Evolutionary conservation across 2,797 vertebrate species (phyloP).

Genomic region (Neopelma chrysocephalum): DNA sequence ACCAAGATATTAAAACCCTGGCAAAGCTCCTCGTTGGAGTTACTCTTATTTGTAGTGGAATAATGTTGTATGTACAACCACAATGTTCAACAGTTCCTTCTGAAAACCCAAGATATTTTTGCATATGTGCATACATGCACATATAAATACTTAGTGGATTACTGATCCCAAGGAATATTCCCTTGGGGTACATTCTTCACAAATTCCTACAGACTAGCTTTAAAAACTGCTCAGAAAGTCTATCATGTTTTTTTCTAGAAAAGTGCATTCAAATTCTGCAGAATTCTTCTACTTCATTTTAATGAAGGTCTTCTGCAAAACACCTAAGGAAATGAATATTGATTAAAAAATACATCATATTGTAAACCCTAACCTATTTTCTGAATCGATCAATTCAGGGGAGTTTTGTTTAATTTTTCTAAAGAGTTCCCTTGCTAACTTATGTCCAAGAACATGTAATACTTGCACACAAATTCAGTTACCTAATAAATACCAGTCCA

Average conservation of each 20-base stretch:
- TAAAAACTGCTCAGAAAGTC: background rate
- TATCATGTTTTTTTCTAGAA: background rate
- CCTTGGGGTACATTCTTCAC: background rate
- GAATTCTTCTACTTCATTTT: background rate
- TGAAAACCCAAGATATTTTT: background rate
- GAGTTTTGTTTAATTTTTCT: background rate
- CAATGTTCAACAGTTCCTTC: background rate
- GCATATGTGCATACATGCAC: background rate
- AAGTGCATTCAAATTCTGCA: background rate
- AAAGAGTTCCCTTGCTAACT: background rate
- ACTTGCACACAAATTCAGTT: background rate
- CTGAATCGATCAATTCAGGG: background rate
- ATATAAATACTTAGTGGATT: background rate
- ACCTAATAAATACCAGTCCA: slow-evolving; percentile 24
- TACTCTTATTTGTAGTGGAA: background rate
- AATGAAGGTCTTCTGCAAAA: background rate
- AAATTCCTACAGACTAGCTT: background rate
- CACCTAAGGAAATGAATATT: background rate
- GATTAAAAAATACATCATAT: background rate
- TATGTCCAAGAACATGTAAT: slow-evolving; percentile 4
- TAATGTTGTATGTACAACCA: background rate
- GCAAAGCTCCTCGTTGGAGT: background rate
- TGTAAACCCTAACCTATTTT: background rate
- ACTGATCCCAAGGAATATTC: background rate
- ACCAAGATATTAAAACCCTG: background rate